Evolutionary conservation across 1,140 invertebrate species (phyloP), one percentile per base, ranked within the genome.

Genomic region (Pseudomyrmex dendroicus): DNA sequence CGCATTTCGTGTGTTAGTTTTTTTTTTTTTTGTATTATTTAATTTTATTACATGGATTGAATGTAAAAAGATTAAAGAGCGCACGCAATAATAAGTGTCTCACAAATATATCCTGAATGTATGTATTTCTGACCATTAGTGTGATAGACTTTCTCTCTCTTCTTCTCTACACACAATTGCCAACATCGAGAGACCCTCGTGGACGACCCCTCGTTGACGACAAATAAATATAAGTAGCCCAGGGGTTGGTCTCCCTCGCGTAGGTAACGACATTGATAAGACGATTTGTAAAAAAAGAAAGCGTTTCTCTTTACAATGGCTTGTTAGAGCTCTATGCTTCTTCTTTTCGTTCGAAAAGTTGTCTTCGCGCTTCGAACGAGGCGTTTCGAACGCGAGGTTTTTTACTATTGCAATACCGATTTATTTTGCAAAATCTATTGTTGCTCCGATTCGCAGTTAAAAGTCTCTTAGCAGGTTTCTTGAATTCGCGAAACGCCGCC

Each of bases 141-240:
- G 35, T 7, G 35, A 35, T 5, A 35, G 25, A 25, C 25, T 35
- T 35, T 35, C 35, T 35, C 35, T 35, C 35, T 35, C 35, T 35
- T 35, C 35, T 7, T 35, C 35, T 35, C 35, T 13, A n/a, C 44
- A 25, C 64, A 17, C 44, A 44, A 59, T 86, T 68, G 54, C 83
- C 86, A 76, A 83, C 76, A 64, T 56, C 54, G 46, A 50, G 15
- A 76, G 66, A 77, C 83, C 63, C 86, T 88, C 83, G 82, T 62
- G 57, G 54, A 88, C 20, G 82, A 73, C 83, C 87, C 35, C 84
- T 88, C 89, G 83, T 67, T 82, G 70, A 63, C 83, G 88, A 89
- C 89, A 90, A 91, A 91, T 89, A 91, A 90, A 90, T 90, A 90
- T 84, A 68, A 80, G 88, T 86, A 83, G 86, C 83, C 59, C 62